Conservation (phyloP, 2,888 invertebrate species). For the Calliphora vomitoria region DNA sequence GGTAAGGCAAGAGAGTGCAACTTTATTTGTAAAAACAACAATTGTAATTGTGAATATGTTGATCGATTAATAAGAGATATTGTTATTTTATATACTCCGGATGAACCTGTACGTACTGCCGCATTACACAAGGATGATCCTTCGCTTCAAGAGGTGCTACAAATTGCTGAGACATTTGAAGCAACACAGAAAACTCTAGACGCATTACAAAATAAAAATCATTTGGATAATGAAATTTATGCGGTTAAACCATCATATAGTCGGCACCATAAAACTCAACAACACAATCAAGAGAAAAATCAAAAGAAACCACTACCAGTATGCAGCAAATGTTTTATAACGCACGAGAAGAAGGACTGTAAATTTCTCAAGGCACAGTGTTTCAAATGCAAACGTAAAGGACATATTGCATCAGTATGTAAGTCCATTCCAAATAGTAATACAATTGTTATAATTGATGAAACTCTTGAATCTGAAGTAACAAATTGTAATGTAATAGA, state of each 20-base stretch:
- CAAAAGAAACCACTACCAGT: no score
- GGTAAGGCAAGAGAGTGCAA: slow-evolving; percentile 85
- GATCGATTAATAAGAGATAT: slow-evolving; percentile 59
- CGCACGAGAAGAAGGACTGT: no score
- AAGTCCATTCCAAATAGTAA: not conserved
- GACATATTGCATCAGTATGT: slow-evolving; percentile 22
- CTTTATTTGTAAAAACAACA: slow-evolving; percentile 27
- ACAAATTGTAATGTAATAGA: no score
- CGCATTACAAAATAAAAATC: no score
- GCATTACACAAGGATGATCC: slow-evolving; percentile 6
- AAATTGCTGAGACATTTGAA: slow-evolving; percentile 84
- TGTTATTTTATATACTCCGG: slow-evolving; percentile 54
- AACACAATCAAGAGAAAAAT: no score
- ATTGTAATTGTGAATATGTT: slow-evolving; percentile 45
- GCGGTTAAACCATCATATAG: no score
- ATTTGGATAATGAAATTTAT: no score
- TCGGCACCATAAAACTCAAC: no score
- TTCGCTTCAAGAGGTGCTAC: slow-evolving; percentile 77
- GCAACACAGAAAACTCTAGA: slow-evolving; percentile 75
- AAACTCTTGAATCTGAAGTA: no score
- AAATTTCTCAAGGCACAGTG: not conserved
- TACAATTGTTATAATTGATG: no score
- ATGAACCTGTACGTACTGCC: slow-evolving; percentile 42
- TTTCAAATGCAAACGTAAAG: slow-evolving; percentile 1
- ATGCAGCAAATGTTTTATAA: no score